phyloP scores from a whole-genome alignment of 2,113 vertebrate genomes.

The Passer montanus region DNA sequence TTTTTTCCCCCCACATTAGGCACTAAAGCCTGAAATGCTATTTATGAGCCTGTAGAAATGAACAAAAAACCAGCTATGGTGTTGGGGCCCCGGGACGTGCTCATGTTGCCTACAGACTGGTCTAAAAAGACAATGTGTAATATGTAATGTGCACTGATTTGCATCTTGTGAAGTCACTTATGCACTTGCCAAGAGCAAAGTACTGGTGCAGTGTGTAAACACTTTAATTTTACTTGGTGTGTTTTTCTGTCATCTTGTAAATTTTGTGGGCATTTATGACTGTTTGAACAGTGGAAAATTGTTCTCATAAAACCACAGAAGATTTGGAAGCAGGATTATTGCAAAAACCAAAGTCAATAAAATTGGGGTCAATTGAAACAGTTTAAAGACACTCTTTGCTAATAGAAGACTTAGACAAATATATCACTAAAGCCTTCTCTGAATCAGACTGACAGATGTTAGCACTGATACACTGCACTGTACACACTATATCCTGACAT shows the following conservation, averaged over 20 bases:
- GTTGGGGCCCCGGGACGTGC: background rate
- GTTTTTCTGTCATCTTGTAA: background rate
- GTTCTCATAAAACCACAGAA: background rate
- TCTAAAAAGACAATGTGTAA: constrained; percentile 48
- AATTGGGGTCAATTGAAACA: background rate
- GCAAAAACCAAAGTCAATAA: background rate
- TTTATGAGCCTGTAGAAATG: constrained; percentile 30
- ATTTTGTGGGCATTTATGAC: constrained; percentile 8
- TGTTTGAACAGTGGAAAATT: constrained; percentile 9
- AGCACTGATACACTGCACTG: background rate
- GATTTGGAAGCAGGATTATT: background rate
- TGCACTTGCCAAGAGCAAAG: constrained; percentile 49
- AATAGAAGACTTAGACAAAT: background rate
- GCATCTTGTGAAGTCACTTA: constrained; percentile 44
- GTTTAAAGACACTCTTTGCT: background rate
- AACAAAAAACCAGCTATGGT: background rate
- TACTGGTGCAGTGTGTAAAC: background rate
- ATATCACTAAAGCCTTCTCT: background rate
- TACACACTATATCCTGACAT: background rate
- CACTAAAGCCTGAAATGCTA: constrained; percentile 6
- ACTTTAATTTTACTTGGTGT: constrained; percentile 4
- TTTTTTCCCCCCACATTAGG: constrained; percentile 20
- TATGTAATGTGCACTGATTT: constrained; percentile 39
- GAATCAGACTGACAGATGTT: background rate
- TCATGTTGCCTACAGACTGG: background rate